Conservation (phyloP, 2,888 invertebrate species). For the Dynastes tityus region DNA sequence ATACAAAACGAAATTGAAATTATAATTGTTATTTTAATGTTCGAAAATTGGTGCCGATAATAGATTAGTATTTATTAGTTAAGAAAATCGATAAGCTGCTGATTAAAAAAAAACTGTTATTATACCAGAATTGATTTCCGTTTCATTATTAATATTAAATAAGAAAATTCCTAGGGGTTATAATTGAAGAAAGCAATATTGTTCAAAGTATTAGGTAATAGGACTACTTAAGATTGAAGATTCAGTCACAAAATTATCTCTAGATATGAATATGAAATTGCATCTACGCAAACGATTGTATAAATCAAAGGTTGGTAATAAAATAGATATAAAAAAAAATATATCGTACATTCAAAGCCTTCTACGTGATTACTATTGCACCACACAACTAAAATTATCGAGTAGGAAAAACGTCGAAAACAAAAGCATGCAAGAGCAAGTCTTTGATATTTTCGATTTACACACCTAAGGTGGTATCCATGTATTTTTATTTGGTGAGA, state of each 20-base stretch:
- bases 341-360: conserved; percentile 30
- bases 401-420: conserved; percentile 27
- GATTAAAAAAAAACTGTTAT: background rate
- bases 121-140: background rate
- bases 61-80: background rate
- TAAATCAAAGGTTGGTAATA: too few relatives aligned
- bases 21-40: background rate
- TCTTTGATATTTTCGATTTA: conserved; percentile 36
- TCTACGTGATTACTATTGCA: conserved; percentile 42
- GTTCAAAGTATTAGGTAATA: background rate
- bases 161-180: background rate
- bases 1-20: background rate
- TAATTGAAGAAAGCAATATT: background rate
- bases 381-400: conserved; percentile 17
- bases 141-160: background rate
- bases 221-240: background rate
- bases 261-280: background rate
- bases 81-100: background rate
- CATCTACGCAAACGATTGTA: too few relatives aligned
- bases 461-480: conserved; percentile 50
- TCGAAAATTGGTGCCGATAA: background rate
- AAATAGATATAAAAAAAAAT: too few relatives aligned
- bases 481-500: conserved; percentile 31
- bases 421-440: conserved; percentile 49
- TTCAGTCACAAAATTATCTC: background rate